Evolutionary conservation across 2,888 invertebrate species (phyloP), one percentile per base, ranked within the genome.

Genomic region (Drosophila mimica): DNA sequence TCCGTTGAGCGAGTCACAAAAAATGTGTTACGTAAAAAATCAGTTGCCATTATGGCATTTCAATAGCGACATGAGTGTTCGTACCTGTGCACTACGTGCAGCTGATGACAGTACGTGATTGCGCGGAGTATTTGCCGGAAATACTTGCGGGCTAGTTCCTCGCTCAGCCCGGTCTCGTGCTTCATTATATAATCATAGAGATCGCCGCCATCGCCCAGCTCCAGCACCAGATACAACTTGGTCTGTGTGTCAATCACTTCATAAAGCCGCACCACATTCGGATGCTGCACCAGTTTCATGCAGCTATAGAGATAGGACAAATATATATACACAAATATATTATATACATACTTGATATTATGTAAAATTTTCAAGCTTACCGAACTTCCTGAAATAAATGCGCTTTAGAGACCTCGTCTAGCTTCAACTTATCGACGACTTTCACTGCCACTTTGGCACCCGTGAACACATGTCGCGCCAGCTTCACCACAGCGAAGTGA

Each of bases 201-300:
- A 94, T 99, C 99, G 54, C 99, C 99, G 57, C 99, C 99, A 94
- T 99, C 99, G 20, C 99, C 99, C 91, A 99, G 94, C 94, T 99
- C 99, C 92, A 99, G 94, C 92, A 99, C 99, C 93, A 98, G 95
- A 94, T 98, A 98, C 91, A 99, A 95, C 94, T 99, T 99, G 77
- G 99, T 99, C 93, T 98, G 98, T 43, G 99, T 99, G 94, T 99
- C 99, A 92, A 99, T 99, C 77, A 99, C 99, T 95, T 99, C 99
- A 94, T 99, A 99, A 58, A 99, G 94, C 66, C 99, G 95, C 54
- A 99, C 99, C 48, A 99, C 99, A 94, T 99, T 98, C 38, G 99
- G 99, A 94, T 99, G 99, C 93, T 99, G 99, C 54, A 99, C 99
- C 88, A 99, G 94, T 94, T 99, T 99, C 99, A 99, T 99, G 93